Evolutionary conservation across 2,113 vertebrate genomes (phyloP).

Genomic region (Thinocorus orbignyianus): DNA sequence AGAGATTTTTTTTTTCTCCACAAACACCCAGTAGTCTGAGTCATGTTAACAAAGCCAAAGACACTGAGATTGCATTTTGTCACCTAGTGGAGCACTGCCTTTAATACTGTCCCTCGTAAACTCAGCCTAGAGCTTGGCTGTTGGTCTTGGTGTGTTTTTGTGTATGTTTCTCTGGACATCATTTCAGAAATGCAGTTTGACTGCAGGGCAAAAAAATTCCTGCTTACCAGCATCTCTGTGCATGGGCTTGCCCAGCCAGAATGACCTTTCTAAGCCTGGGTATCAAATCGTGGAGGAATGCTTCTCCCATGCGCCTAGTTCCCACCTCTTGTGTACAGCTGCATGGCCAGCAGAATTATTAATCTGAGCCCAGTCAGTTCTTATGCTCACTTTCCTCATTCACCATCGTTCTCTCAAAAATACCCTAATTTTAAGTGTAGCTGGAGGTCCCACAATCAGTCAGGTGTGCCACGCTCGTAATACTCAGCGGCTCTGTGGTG

Average conservation of each 20-base stretch:
- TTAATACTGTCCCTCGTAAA: neutral
- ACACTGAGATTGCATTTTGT: neutral
- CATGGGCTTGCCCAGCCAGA: neutral
- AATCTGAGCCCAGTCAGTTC: neutral
- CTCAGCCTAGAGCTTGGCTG: neutral
- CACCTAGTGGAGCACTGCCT: neutral
- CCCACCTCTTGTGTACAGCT: neutral
- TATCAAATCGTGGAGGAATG: accelerated
- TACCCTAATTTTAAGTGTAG: neutral
- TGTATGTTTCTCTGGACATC: neutral
- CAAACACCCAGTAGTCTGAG: neutral
- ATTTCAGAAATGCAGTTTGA: neutral
- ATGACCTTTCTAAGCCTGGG: neutral
- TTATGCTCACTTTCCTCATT: neutral
- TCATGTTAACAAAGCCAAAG: neutral
- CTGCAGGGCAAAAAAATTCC: neutral
- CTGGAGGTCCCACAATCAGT: accelerated
- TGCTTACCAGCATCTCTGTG: neutral
- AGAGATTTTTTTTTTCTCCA: neutral
- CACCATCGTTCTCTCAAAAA: neutral
- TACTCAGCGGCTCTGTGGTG: neutral
- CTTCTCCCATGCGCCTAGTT: accelerated
- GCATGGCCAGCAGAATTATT: neutral
- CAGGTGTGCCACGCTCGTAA: accelerated
- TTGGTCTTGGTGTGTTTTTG: neutral